Percentiles rank a stretch among this genome's conserved stretches.
phyloP scores from a whole-genome alignment of 2,113 vertebrate species.

The Origma solitaria region DNA sequence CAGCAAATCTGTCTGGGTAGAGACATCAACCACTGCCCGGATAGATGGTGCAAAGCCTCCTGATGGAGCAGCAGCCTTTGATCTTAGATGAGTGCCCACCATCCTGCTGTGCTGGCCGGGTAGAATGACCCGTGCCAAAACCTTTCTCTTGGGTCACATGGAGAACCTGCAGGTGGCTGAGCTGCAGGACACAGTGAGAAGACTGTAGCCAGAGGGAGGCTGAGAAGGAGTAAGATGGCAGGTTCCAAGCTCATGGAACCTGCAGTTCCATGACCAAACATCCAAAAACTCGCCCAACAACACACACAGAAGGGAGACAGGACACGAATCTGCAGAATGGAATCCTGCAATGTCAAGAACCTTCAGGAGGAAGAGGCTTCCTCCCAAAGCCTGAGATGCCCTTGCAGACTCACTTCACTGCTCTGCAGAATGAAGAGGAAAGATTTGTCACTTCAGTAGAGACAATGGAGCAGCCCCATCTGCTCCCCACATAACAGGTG shows the following conservation, averaged over 20 bases:
- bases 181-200: background rate
- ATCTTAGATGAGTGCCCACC: background rate
- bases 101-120: background rate
- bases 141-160: background rate
- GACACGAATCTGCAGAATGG: background rate
- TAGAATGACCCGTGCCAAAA: background rate
- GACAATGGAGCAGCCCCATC: background rate
- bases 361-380: background rate
- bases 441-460: background rate
- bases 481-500: background rate
- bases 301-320: background rate
- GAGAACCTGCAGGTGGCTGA: background rate
- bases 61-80: background rate
- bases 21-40: background rate
- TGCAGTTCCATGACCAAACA: background rate
- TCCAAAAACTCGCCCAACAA: background rate
- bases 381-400: background rate
- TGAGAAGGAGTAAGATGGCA: background rate
- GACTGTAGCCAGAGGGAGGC: background rate
- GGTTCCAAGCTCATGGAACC: background rate
- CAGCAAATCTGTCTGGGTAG: background rate
- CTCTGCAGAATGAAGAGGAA: background rate
- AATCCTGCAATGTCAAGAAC: background rate
- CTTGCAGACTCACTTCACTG: background rate
- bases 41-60: background rate